A percentile compares a stretch with the other conserved stretches of the same genome.
Evolutionary conservation across 2,797 vertebrate genomes (phyloP).

Genomic region (Florisuga fusca): DNA sequence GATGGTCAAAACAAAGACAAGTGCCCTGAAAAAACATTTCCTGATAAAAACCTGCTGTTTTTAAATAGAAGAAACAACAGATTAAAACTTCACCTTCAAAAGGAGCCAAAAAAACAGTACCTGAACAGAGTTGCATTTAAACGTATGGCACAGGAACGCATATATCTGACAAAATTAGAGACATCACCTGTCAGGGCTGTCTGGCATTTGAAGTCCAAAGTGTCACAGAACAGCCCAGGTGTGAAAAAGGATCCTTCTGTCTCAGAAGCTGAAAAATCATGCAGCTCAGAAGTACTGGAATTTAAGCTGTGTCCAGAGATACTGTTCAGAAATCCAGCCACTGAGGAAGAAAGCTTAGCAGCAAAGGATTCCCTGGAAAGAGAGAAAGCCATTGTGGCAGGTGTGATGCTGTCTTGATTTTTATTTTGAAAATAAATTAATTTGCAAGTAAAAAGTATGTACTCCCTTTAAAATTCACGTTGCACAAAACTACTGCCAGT

Average conservation of each 20-base stretch:
- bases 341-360: slow-evolving; percentile 22
- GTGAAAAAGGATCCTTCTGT: neutral
- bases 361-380: slow-evolving; percentile 7
- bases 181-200: slow-evolving; percentile 45
- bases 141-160: slow-evolving; percentile 71
- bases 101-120: slow-evolving; percentile 76
- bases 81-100: slow-evolving; percentile 60
- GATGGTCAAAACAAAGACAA: slow-evolving; percentile 56
- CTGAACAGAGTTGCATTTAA: slow-evolving; percentile 77
- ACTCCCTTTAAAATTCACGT: neutral
- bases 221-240: neutral
- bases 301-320: slow-evolving; percentile 82
- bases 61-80: slow-evolving; percentile 42
- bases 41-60: slow-evolving; percentile 56
- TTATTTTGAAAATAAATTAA: neutral
- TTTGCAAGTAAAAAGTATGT: neutral
- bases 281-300: slow-evolving; percentile 62
- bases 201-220: neutral
- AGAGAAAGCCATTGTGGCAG: slow-evolving; percentile 65
- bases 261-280: neutral
- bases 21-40: slow-evolving; percentile 40
- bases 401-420: slow-evolving; percentile 39
- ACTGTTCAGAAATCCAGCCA: slow-evolving; percentile 58
- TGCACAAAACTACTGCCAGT: neutral
- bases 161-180: slow-evolving; percentile 77